These are phyloP conservation scores for Brachionus sp. DNA, from an alignment of 1,140 invertebrate species.

Conservation along the genomic window DNA sequence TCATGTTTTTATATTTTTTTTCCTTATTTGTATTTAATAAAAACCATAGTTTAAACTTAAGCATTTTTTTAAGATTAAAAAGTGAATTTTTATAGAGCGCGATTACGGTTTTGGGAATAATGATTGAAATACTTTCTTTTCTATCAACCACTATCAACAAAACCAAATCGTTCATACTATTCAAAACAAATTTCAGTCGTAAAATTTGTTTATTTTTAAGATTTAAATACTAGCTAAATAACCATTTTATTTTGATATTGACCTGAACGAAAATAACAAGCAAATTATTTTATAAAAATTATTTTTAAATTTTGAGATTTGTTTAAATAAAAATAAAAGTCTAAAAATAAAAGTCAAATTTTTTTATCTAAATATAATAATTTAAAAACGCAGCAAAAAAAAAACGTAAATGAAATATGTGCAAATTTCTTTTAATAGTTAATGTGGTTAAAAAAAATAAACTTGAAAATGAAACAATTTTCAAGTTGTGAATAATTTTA, in stretches of 20 bases:
- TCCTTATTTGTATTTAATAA: background rate
- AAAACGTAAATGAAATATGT: no score
- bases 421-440: no score
- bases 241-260: background rate
- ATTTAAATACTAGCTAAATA: background rate
- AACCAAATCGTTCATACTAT: constrained; percentile 9
- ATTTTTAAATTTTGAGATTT: no score
- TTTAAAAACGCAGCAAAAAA: no score
- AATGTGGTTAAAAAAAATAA: no score
- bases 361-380: no score
- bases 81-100: background rate
- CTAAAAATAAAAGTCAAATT: no score
- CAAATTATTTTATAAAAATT: no score
- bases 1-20: background rate
- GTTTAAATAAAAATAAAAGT: no score
- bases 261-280: no score
- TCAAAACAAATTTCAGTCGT: background rate
- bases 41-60: background rate
- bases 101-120: constrained; percentile 24
- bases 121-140: background rate
- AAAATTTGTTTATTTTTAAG: background rate
- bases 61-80: background rate
- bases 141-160: constrained; percentile 31
- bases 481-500: no score
- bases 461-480: no score